Conservation (phyloP, 2,113 vertebrate genomes). For the Turnix velox region DNA sequence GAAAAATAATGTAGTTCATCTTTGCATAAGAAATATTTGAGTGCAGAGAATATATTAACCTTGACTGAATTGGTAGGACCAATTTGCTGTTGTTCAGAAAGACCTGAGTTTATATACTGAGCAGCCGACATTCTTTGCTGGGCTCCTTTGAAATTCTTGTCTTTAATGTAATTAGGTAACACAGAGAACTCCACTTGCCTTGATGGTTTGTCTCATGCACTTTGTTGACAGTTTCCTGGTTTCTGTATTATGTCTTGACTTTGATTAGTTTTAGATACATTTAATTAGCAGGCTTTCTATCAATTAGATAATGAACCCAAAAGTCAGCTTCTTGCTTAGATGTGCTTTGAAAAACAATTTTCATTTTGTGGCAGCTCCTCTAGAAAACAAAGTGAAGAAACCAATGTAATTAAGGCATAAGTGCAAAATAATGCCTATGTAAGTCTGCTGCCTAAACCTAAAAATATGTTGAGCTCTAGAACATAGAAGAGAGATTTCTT, state of each 20-base stretch:
- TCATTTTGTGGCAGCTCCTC: constrained; percentile 7
- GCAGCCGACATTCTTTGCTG: not conserved
- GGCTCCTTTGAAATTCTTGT: not conserved
- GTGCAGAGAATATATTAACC: not conserved
- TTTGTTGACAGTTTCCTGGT: constrained; percentile 38
- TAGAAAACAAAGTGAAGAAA: not conserved
- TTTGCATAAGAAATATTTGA: not conserved
- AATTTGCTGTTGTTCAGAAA: not conserved
- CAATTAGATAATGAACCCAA: constrained; percentile 71
- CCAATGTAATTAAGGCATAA: constrained; percentile 43
- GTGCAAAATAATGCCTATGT: not conserved
- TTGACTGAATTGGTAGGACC: not conserved
- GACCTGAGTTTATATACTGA: not conserved
- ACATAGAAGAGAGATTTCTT: not conserved
- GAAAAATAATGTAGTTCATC: not conserved
- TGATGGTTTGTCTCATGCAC: not conserved
- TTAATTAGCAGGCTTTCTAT: constrained; percentile 73
- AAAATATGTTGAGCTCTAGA: not conserved
- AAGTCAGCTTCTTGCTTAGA: constrained; percentile 69
- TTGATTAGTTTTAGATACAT: constrained; percentile 70
- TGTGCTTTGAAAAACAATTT: constrained; percentile 63
- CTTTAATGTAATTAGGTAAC: constrained; percentile 38
- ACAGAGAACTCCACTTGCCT: not conserved
- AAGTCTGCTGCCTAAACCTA: not conserved
- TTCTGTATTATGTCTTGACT: constrained; percentile 45